Percentiles rank a stretch among this genome's conserved stretches.
phyloP scores from a whole-genome alignment of 2,113 vertebrate genomes.

The Pteronura brasiliensis region DNA sequence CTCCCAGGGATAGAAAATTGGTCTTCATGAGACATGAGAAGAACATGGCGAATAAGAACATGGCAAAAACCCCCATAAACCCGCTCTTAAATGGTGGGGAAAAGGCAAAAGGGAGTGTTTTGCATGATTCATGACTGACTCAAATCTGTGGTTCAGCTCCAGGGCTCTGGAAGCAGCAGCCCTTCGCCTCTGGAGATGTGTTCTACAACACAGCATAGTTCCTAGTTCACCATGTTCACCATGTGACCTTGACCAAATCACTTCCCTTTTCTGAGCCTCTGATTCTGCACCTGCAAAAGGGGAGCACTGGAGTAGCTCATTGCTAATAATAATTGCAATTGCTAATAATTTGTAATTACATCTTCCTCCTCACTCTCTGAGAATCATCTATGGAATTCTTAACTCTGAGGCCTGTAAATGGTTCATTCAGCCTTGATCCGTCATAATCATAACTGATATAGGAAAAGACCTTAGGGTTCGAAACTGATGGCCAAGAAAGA shows the following conservation, averaged over 20 bases:
- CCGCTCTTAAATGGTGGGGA: not conserved
- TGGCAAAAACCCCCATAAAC: not conserved
- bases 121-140: not conserved
- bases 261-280: not conserved
- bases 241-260: not conserved
- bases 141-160: not conserved
- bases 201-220: not conserved
- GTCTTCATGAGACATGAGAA: not conserved
- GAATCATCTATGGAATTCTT: not conserved
- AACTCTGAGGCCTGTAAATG: not conserved
- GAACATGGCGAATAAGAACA: not conserved
- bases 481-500: not conserved
- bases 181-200: not conserved
- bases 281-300: not conserved
- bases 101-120: not conserved
- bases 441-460: not conserved
- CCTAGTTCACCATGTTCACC: not conserved
- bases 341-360: not conserved
- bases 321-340: not conserved
- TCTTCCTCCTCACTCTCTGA: not conserved
- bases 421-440: not conserved
- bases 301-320: not conserved
- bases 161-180: not conserved
- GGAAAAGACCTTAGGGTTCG: not conserved
- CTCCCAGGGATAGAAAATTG: not conserved